phyloP scores from a whole-genome alignment of 2,113 vertebrate species.

The Pagrus major region DNA sequence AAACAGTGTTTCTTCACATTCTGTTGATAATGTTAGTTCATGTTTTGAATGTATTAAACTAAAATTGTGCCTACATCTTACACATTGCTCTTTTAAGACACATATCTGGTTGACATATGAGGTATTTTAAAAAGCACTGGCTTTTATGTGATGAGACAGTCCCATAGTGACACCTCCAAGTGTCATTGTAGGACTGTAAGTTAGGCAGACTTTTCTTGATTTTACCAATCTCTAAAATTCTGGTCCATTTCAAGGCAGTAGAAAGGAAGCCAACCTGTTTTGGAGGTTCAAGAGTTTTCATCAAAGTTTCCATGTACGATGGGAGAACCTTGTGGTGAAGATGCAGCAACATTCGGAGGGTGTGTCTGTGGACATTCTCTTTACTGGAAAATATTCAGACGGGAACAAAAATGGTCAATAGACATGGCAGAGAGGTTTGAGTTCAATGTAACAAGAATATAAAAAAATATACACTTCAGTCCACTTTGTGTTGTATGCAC shows the following conservation, averaged over 20 bases:
- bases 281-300: conserved; percentile 93
- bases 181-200: background rate
- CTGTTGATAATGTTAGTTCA: too few species aligned
- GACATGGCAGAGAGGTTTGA: background rate
- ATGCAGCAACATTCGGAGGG: conserved; percentile 92
- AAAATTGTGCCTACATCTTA: too few species aligned
- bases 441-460: background rate
- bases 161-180: too few species aligned
- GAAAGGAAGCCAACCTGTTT: conserved; percentile 88
- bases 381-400: conserved; percentile 85
- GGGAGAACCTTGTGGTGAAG: conserved; percentile 93
- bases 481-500: background rate
- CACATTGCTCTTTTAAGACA: too few species aligned
- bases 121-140: too few species aligned
- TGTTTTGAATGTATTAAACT: too few species aligned
- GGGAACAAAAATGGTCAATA: background rate
- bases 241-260: background rate
- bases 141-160: too few species aligned
- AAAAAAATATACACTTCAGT: background rate
- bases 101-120: too few species aligned
- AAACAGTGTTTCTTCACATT: too few species aligned
- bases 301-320: conserved; percentile 87
- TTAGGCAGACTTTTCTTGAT: background rate
- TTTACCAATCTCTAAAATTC: background rate
- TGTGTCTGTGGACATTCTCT: conserved; percentile 95